phyloP scores from a whole-genome alignment of 2,888 invertebrate genomes.

The Aphrophora alni region DNA sequence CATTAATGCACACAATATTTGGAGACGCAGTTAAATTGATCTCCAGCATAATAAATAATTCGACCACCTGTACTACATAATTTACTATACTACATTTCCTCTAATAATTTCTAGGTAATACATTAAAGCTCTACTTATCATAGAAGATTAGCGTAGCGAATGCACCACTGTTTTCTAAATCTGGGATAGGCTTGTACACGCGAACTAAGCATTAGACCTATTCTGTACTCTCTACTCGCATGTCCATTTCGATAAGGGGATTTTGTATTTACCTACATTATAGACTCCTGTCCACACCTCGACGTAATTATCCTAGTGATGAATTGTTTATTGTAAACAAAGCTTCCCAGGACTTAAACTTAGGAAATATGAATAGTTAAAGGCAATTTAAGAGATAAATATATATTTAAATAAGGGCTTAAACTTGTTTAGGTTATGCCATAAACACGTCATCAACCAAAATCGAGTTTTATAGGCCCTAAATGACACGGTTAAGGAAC shows the following conservation, averaged over 20 bases:
- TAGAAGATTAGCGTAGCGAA: neutral
- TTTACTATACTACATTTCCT: neutral
- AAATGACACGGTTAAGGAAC: no score
- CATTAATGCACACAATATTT: no score
- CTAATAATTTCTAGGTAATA: neutral
- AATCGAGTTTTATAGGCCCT: no score
- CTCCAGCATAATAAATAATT: no score
- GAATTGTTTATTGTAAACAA: neutral
- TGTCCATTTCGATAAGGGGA: neutral
- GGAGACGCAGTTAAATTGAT: no score
- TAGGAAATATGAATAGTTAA: no score
- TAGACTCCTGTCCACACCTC: neutral
- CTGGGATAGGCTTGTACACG: neutral
- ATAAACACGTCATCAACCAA: no score
- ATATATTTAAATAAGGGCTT: no score
- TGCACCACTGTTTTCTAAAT: neutral
- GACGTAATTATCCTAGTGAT: neutral
- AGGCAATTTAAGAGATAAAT: no score
- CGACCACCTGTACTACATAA: no score
- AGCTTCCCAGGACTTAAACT: no score
- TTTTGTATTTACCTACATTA: neutral
- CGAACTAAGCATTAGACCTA: neutral
- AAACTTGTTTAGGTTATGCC: no score
- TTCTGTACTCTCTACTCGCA: neutral
- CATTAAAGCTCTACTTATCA: neutral